Conservation (phyloP, 2,888 invertebrate species). For the Nasonia oneida region DNA sequence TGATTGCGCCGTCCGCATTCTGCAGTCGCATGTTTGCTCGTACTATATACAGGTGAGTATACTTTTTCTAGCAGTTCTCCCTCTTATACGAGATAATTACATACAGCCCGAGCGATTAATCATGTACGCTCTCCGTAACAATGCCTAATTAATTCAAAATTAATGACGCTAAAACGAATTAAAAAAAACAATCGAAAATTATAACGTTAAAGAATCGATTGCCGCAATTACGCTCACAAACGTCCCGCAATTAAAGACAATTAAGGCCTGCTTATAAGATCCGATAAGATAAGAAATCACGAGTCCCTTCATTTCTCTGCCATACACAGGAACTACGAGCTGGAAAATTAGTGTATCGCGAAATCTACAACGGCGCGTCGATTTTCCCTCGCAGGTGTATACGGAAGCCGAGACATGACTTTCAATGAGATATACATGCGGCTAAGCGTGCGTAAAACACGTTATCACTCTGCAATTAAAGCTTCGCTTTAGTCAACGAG, state of each 20-base stretch:
- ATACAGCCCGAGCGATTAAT: background rate
- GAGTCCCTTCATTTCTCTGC: slow-evolving; percentile 7
- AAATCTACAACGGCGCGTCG: slow-evolving; percentile 21
- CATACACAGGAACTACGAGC: background rate
- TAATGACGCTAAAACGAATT: background rate
- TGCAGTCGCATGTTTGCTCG: background rate
- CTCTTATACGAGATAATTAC: background rate
- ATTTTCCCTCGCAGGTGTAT: background rate
- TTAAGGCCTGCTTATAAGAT: slow-evolving; percentile 21
- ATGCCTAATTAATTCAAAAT: background rate
- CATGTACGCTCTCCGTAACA: background rate
- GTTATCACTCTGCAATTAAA: slow-evolving; percentile 74
- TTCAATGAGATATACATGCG: slow-evolving; percentile 33
- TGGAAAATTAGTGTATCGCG: slow-evolving; percentile 23
- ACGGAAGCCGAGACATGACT: background rate
- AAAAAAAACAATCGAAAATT: background rate
- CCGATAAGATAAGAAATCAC: slow-evolving; percentile 25
- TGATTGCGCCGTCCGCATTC: background rate
- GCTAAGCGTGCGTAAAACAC: slow-evolving; percentile 69
- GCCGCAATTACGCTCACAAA: slow-evolving; percentile 26
- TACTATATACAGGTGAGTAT: background rate
- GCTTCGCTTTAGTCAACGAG: slow-evolving; percentile 70
- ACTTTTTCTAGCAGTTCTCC: background rate
- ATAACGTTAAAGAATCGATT: background rate
- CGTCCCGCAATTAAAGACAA: slow-evolving; percentile 28